Conservation (phyloP, 2,113 vertebrate species). For the Phalacrocorax pelagicus region DNA sequence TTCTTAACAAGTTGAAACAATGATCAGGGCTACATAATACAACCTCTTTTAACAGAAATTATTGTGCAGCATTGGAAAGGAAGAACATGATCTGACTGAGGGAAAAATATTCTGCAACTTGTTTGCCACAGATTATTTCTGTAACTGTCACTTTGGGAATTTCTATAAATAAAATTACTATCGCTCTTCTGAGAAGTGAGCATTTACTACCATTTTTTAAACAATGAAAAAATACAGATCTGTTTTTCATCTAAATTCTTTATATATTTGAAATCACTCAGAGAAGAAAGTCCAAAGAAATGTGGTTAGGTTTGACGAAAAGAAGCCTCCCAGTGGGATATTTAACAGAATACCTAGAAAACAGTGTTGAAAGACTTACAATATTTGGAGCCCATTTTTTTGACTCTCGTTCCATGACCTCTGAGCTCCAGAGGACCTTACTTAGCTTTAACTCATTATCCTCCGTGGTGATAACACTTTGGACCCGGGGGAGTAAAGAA, state of each 20-base stretch:
- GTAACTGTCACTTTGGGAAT: constrained; percentile 48
- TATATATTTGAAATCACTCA: constrained; percentile 54
- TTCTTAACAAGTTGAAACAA: neutral
- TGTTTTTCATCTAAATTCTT: constrained; percentile 72
- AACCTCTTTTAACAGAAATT: constrained; percentile 1
- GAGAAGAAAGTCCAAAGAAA: constrained; percentile 58
- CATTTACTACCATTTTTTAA: constrained; percentile 46
- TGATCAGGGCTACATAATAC: neutral
- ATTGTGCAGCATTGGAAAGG: constrained; percentile 12
- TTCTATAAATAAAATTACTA: constrained; percentile 63
- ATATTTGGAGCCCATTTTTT: constrained; percentile 42
- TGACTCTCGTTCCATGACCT: constrained; percentile 13
- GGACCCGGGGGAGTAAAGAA: neutral
- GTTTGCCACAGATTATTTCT: constrained; percentile 47
- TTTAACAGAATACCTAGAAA: constrained; percentile 66
- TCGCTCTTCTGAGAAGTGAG: constrained; percentile 47
- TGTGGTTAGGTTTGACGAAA: constrained; percentile 59
- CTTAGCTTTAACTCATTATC: constrained; percentile 37
- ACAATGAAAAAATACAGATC: constrained; percentile 55
- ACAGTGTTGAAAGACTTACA: constrained; percentile 52
- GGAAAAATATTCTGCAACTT: constrained; percentile 9
- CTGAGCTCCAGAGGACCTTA: constrained; percentile 13
- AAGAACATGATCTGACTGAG: neutral
- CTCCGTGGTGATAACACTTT: neutral
- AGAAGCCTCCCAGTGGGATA: constrained; percentile 38